Percentiles rank a stretch among this genome's conserved stretches.
Evolutionary conservation across 2,113 vertebrate species (phyloP).

Genomic region (Perca schrenkii): DNA sequence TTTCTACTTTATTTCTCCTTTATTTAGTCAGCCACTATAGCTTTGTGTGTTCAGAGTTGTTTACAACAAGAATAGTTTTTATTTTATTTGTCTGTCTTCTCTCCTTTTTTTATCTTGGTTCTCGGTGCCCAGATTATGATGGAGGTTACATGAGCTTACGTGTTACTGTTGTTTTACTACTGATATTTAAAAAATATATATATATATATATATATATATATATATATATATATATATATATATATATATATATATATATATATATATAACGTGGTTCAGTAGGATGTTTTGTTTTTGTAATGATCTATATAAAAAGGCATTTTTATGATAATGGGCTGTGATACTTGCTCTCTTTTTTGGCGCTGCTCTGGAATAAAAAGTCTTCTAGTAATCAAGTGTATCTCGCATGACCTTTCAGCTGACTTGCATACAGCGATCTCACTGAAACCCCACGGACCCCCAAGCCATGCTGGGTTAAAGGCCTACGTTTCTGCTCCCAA

Average conservation of each 20-base stretch:
- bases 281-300: neutral
- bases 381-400: neutral
- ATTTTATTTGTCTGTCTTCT: neutral
- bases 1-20: constrained; percentile 35
- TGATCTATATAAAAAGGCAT: constrained; percentile 13
- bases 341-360: neutral
- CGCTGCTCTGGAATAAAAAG: neutral
- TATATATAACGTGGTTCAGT: neutral
- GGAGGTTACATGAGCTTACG: neutral
- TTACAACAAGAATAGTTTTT: neutral
- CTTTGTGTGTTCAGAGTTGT: constrained; percentile 21
- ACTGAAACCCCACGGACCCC: too few species aligned
- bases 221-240: neutral
- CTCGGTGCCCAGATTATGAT: neutral
- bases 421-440: neutral
- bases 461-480: neutral
- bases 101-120: neutral
- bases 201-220: neutral
- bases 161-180: neutral
- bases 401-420: neutral
- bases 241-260: neutral
- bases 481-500: neutral
- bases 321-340: neutral
- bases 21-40: constrained; percentile 34
- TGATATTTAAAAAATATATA: neutral